Base-by-base conservation (phyloP, 1,140 invertebrate species). In the Chrysoperla carnea region DNA sequence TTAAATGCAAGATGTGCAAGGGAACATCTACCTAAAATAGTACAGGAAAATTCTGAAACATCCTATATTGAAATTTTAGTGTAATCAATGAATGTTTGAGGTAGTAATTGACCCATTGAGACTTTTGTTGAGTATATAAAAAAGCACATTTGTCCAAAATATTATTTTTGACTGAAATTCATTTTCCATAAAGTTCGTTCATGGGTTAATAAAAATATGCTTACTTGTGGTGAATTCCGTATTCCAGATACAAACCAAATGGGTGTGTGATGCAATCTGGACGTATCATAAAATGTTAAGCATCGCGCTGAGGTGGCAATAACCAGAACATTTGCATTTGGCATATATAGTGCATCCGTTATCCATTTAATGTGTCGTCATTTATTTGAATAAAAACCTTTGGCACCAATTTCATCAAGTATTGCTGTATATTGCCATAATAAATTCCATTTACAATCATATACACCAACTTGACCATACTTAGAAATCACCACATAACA, bases 341-440 rank as follows among this genome's bases (percentile, higher is more conserved):
- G 49, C 42, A 70, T 51, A 50, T 68, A 72, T 9, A 71, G 48
- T 0, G 66, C 69, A 46, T 73, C 70, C 0, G 69, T 73, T 11
- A 74, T 58, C 70, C 70, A 73, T 42, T 63, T 61, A 41, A 66
- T 68, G 39, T 60, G 62, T 12, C 61, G 58, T 3, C 63, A 58
- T 29, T 58, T 47, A 11, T 9, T 9, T 42, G 53, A 45, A 40
- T 56, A 48, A 44, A 51, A 41, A 36, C 56, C 54, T 17, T 45
- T 48, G 17, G 48, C 40, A 13, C 39, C 48, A 28, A 58, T 46
- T 44, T 63, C 61, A 42, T 57, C 60, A 51, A 63, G 60, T 8
- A 56, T 57, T 17, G 64, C 59, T 50, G 63, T 58, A 47, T 73
- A 73, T 8, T 57, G 57, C 6, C 59, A 57, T 12, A 71, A 49